These are phyloP conservation scores for Tiliqua scincoides DNA, from an alignment of 2,113 vertebrate genomes.

Conservation along the genomic window DNA sequence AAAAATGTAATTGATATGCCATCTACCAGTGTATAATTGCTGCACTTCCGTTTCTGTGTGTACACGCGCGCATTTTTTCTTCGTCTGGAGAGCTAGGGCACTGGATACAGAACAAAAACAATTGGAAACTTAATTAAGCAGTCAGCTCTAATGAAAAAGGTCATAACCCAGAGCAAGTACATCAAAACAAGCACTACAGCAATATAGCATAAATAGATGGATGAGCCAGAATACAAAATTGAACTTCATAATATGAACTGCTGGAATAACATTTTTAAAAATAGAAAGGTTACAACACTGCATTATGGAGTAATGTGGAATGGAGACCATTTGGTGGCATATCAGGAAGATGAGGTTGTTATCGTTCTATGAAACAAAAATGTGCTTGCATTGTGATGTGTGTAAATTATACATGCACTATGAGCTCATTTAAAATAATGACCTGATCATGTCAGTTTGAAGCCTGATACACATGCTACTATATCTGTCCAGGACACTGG, in stretches of 20 bases:
- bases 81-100: background rate
- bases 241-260: background rate
- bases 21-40: background rate
- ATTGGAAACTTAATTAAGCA: constrained; percentile 21
- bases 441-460: background rate
- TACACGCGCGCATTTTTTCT: background rate
- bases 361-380: background rate
- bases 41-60: background rate
- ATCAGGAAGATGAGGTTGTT: background rate
- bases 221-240: background rate
- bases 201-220: background rate
- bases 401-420: background rate
- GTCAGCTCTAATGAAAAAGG: constrained; percentile 11
- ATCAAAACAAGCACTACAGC: background rate
- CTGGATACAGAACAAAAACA: background rate
- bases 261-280: constrained; percentile 32
- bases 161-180: background rate
- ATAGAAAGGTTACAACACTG: background rate
- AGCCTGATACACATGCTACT: background rate
- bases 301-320: background rate
- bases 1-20: background rate
- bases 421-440: background rate
- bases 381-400: background rate
- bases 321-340: background rate
- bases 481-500: no score